These are phyloP conservation scores for Glaucopsyche alexis DNA, from an alignment of 2,888 invertebrate species.

Conservation along the genomic window DNA sequence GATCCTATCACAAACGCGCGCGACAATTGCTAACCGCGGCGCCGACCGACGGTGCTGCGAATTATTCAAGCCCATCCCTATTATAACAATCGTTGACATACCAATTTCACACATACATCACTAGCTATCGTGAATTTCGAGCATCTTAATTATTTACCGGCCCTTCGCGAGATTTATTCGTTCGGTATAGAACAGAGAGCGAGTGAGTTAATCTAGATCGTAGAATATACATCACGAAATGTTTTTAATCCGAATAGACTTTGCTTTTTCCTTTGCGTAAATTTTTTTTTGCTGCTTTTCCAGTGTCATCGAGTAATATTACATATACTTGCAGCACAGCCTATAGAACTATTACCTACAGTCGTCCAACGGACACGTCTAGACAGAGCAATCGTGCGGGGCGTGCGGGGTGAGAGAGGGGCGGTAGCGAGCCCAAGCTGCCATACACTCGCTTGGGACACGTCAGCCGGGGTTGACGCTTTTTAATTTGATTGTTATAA, in stretches of 20 bases:
- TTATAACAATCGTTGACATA: conserved; percentile 48
- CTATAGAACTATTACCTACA: no score
- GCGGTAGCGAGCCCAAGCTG: no score
- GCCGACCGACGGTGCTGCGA: conserved; percentile 67
- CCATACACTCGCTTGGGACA: no score
- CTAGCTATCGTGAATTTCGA: neutral
- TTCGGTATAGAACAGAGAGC: conserved; percentile 15
- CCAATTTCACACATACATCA: conserved; percentile 42
- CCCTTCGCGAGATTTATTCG: conserved; percentile 16
- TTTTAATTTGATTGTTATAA: no score
- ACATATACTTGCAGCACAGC: no score
- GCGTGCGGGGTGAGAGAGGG: no score
- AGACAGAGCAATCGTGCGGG: no score
- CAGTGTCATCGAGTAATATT: no score
- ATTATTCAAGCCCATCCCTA: conserved; percentile 63
- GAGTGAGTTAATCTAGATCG: neutral
- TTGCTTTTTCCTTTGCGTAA: neutral
- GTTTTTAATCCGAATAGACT: neutral
- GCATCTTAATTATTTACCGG: conserved; percentile 23
- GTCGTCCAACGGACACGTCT: no score
- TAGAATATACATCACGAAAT: neutral
- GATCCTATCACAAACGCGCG: conserved; percentile 65
- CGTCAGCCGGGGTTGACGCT: no score
- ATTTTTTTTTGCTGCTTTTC: neutral
- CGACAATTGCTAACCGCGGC: conserved; percentile 75